Conservation (phyloP, 2,113 vertebrate genomes). For the Bothrops jararaca region DNA sequence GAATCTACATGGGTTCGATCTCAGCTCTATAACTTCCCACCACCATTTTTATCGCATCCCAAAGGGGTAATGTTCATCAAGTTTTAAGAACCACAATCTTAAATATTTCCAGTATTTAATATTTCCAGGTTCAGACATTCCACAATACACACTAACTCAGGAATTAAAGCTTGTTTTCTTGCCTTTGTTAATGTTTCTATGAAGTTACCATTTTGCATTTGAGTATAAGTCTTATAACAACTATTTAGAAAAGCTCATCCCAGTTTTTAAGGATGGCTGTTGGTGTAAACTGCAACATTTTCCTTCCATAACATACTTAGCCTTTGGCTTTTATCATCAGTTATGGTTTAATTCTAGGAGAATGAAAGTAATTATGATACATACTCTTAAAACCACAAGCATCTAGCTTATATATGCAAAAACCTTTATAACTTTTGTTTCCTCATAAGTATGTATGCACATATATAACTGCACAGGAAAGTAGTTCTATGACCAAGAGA, state of each 20-base stretch:
- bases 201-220: accelerated
- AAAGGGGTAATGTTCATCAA: background rate
- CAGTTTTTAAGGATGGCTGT: background rate
- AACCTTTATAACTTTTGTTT: background rate
- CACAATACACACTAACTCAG: background rate
- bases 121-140: background rate
- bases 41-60: background rate
- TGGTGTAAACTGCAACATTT: background rate
- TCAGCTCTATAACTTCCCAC: too few relatives aligned
- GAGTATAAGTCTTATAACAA: accelerated
- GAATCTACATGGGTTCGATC: background rate
- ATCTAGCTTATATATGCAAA: background rate
- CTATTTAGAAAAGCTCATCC: accelerated
- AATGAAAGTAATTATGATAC: background rate
- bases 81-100: background rate
- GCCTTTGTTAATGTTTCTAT: background rate
- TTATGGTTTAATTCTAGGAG: background rate
- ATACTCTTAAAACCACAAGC: background rate
- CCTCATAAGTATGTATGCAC: background rate
- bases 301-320: accelerated
- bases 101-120: background rate
- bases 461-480: background rate
- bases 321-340: background rate
- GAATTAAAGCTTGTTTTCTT: background rate
- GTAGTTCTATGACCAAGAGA: background rate